phyloP scores from a whole-genome alignment of 2,113 vertebrate genomes.

The Trematocara marginatum region DNA sequence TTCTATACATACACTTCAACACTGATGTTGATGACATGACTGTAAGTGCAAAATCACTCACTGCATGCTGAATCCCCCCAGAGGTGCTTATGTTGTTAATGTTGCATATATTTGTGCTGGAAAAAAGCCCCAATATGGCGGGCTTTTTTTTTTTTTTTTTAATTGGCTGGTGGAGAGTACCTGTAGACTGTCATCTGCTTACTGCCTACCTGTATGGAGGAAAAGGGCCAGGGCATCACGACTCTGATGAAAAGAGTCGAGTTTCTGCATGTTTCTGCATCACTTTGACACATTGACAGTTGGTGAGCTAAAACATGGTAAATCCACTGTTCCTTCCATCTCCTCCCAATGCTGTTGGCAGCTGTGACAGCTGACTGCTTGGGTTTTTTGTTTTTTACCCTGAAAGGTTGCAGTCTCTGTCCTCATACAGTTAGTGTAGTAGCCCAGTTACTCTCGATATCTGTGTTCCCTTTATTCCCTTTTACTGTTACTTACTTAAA shows the following conservation, averaged over 20 bases:
- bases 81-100: neutral
- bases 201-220: neutral
- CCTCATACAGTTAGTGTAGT: neutral
- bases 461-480: neutral
- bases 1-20: neutral
- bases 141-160: neutral
- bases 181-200: neutral
- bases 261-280: neutral
- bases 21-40: neutral
- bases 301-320: constrained; percentile 14
- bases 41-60: neutral
- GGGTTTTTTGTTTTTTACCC: accelerated
- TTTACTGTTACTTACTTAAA: neutral
- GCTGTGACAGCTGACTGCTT: constrained; percentile 2
- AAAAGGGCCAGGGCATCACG: neutral
- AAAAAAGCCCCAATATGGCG: neutral
- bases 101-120: neutral
- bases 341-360: constrained; percentile 4
- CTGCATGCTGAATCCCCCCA: neutral
- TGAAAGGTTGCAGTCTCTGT: neutral
- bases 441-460: neutral
- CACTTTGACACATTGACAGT: constrained; percentile 32
- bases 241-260: neutral
- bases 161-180: neutral
- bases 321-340: constrained; percentile 26